Base-by-base conservation (phyloP, 1,140 invertebrate species). In the Thaumatotibia leucotreta region DNA sequence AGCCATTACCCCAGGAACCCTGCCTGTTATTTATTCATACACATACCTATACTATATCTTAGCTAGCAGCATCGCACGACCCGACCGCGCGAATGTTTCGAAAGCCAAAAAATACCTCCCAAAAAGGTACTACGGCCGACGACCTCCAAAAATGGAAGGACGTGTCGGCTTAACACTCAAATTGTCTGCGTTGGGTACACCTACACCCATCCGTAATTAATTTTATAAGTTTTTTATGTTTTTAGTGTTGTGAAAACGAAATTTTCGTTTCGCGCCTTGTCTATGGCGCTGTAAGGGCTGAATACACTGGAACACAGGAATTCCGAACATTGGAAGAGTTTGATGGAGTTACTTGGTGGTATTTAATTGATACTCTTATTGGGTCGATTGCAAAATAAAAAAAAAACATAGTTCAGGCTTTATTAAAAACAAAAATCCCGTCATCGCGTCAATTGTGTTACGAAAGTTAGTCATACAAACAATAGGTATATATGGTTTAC, bases 81-180 rank as follows among this genome's bases (percentile, higher is more conserved):
- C 10, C 32, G 22, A 23, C 63, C 49, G 39, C 45, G 29, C 35
- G 81, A 82, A 80, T 73, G 77, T 85, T 84, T 84, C 82, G 84
- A 87, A 84, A 87, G 82, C 76, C 80, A 75, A 84, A 82, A 82
- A 80, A 73, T 68, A 68, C 24, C 68, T 76, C 79, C 82, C 66
- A 69, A 79, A 74, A 82, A 82, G 78, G 81, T 32, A 68, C 61
- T 74, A 82, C 79, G 77, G 83, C 79, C 76, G 68, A 67, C 73
- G 35, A 22, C 49, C 61, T 63, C 73, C 75, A 71, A 70, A 83
- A 75, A 85, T 76, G 83, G 80, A 50, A 72, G 67, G 74, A 82
- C 73, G 63, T 66, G 75, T 76, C 72, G 75, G 71, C 75, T 82
- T 80, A 78, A n/a, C n/a, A 82, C 78, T 79, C 80, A 75, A 75